Base-by-base conservation (phyloP, 2,888 invertebrate species). In the Acleris literana region DNA sequence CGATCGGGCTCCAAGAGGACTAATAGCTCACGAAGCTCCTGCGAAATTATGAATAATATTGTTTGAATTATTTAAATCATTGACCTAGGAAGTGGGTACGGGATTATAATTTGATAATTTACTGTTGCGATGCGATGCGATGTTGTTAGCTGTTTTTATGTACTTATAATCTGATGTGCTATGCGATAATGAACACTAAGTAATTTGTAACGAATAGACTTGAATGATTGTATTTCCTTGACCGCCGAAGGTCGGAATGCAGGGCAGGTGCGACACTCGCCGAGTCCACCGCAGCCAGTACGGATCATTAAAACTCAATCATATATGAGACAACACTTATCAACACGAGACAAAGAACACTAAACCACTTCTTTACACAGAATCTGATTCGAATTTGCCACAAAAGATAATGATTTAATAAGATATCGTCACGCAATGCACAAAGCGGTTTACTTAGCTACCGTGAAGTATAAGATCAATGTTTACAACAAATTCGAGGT, bases 151-250 rank as follows among this genome's bases (percentile, higher is more conserved):
- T 74, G 58, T 75, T 74, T 73, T 71, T 51, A 56, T 61, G 58
- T 33, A 33, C 33, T 33, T 64, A 53, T 69, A 39, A 62, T 57
- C 51, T 59, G 59, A 64, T 74, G 68, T 78, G 89, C 90, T 88
- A 75, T 84, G 90, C 90, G 88, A 86, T 83, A 85, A 81, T 75
- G 75, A 77, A 77, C 77, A 74, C 74, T 76, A 70, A 71, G 75
- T 78, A 79, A 82, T 79, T 72, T 84, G 77, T 79, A 79, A 75
- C 80, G 78, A 85, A 87, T 86, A 84, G 78, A 74, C 70, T 76
- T 85, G 79, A 84, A 86, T 83, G 83, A 85, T 83, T 87, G 85
- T 87, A 87, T 87, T 90, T 89, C 90, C 90, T 88, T 88, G 87
- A 86, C 85, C 85, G 76, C 79, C 76, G 88, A 88, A 91, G 88